phyloP scores from a whole-genome alignment of 2,797 vertebrate genomes.

The Jordanella pulchra region DNA sequence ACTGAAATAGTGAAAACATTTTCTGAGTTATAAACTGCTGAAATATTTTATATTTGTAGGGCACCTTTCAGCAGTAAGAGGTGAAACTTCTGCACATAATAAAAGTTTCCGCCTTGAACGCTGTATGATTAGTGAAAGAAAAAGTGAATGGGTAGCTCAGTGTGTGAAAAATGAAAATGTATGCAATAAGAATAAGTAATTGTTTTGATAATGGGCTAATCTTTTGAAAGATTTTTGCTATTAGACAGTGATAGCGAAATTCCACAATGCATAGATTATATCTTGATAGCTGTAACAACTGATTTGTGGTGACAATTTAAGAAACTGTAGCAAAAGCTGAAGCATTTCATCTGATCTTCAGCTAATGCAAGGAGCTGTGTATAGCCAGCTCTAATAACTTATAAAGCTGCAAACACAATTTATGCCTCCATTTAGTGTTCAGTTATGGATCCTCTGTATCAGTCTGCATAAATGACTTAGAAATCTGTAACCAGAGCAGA shows the following conservation, averaged over 20 bases:
- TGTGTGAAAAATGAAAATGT: not conserved
- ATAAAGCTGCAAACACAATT: not conserved
- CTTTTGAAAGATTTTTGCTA: not conserved
- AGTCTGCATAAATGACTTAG: not conserved
- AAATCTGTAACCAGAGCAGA: conserved; percentile 1
- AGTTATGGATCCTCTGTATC: conserved; percentile 4
- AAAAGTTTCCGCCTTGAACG: not conserved
- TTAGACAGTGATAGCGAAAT: not conserved
- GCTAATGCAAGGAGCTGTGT: not conserved
- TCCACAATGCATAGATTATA: not conserved
- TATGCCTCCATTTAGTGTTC: conserved; percentile 1
- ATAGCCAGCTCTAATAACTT: not conserved
- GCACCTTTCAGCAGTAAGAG: not conserved
- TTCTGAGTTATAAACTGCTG: not conserved
- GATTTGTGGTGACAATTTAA: not conserved
- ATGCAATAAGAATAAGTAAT: not conserved
- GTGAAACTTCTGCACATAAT: not conserved
- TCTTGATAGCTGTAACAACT: not conserved
- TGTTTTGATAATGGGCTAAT: not conserved
- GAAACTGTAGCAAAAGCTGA: not conserved
- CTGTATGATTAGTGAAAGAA: not conserved
- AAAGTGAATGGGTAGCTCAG: not conserved
- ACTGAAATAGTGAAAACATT: conserved; percentile 11
- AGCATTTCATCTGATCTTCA: not conserved
- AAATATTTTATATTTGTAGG: not conserved